A percentile compares a stretch with the other conserved stretches of the same genome.
Evolutionary conservation across 2,797 vertebrate species (phyloP).

Genomic region (Tiaroga cobitis): DNA sequence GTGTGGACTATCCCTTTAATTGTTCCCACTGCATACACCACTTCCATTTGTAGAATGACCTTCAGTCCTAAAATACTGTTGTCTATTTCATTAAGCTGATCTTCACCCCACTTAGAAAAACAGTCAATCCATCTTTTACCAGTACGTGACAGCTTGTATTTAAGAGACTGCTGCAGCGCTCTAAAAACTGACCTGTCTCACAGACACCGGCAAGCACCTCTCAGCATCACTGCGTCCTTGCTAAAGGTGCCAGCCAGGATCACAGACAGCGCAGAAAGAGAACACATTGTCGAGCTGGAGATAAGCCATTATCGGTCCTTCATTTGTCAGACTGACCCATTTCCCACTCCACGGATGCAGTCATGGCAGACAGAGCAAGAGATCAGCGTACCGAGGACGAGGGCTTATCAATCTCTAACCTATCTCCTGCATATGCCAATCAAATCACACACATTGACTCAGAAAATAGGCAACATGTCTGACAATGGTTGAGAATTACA

Average conservation of each 20-base stretch:
- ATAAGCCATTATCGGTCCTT: conserved; percentile 58
- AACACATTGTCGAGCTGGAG: conserved; percentile 47
- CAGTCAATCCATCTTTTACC: not conserved
- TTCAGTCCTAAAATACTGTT: not conserved
- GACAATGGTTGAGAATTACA: conserved; percentile 43
- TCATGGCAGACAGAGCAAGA: conserved; percentile 47
- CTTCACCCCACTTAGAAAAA: conserved; percentile 7
- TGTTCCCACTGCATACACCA: not conserved
- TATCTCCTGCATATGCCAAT: conserved; percentile 8
- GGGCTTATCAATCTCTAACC: conserved; percentile 34
- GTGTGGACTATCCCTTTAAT: not conserved
- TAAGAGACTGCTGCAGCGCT: conserved; percentile 13
- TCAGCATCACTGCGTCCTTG: conserved; percentile 52
- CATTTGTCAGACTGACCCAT: conserved; percentile 73
- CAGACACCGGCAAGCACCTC: conserved; percentile 62
- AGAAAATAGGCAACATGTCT: not conserved
- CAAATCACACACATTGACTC: conserved; percentile 16
- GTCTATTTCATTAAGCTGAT: not conserved
- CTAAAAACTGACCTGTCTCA: conserved; percentile 40
- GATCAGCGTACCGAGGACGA: conserved; percentile 29
- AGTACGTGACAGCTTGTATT: conserved; percentile 21
- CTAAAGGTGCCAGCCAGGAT: conserved; percentile 62
- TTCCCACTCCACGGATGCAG: conserved; percentile 55
- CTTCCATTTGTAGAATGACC: not conserved
- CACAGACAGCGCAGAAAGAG: conserved; percentile 58